Evolutionary conservation across 1,140 invertebrate species (phyloP).

Genomic region (Drosophila bocqueti): DNA sequence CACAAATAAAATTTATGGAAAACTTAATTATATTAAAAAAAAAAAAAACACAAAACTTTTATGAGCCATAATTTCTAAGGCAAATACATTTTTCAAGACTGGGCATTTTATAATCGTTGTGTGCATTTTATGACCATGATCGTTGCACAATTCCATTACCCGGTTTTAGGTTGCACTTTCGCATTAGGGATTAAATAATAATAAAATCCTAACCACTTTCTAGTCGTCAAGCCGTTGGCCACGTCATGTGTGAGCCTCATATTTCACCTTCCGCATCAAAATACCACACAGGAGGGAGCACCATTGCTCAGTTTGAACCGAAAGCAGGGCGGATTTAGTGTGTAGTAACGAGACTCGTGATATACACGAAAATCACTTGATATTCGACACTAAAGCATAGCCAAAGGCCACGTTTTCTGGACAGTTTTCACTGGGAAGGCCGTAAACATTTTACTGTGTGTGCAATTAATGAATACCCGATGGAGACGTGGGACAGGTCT

Average conservation of each 20-base stretch:
- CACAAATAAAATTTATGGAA: neutral
- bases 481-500: conserved; percentile 28
- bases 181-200: conserved; percentile 2
- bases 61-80: conserved; percentile 1
- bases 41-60: neutral
- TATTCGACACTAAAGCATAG: conserved; percentile 38
- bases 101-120: neutral
- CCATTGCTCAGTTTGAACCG: neutral
- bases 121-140: neutral
- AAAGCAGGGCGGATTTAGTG: conserved; percentile 16
- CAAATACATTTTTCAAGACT: neutral
- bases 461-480: conserved; percentile 35
- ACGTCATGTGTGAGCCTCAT: conserved; percentile 17
- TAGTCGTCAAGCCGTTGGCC: conserved; percentile 10
- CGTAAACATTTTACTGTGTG: conserved; percentile 41
- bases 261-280: conserved; percentile 22
- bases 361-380: conserved; percentile 41
- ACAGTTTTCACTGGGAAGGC: conserved; percentile 15
- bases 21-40: neutral
- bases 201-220: conserved; percentile 20
- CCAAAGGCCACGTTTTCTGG: conserved; percentile 16
- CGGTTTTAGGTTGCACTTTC: conserved; percentile 20
- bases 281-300: neutral
- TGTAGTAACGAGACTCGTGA: conserved; percentile 22
- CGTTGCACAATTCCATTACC: neutral